Evolutionary conservation across 2,113 vertebrate species (phyloP), one percentile per base, ranked within the genome.

Genomic region (Embiotoca jacksoni): DNA sequence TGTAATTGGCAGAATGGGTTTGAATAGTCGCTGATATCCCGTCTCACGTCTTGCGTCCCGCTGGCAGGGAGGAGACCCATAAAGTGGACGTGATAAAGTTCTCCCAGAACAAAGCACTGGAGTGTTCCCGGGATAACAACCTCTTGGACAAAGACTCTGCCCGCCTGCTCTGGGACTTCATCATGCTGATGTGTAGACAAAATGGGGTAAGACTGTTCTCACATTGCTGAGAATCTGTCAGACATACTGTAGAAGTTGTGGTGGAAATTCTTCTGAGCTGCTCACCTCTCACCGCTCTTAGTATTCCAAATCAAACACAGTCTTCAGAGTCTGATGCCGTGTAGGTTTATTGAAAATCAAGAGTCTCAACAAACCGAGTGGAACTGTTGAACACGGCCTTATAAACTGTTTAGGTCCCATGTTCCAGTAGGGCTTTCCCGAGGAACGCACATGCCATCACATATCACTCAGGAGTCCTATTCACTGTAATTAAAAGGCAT

Each of bases 1-100:
- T 44, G 13, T 13, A 39, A 59, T 13, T 41, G n/a, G 13, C 11
- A 52, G 8, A 5, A 10, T 32, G 13, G 30, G 6, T 56, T 46
- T 52, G 2, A 41, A 4, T 3, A 23, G 44, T 31, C 31, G 37
- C 11, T 41, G 10, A 56, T 35, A 13, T 65, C 16, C 2, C 11
- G 14, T 66, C 10, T 50, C 16, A 54, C 36, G 15, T 76, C 5
- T 65, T n/a, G 6, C 72, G 35, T 49, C 7, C 39, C n/a, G n/a
- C 23, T 23, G 4, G 79, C 87, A 99, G 98, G 78, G 96, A 97
- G 71, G 98, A 99, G 65, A 99, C 98, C 33, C 98, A 99, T 83
- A 99, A 99, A 92, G 97, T 99, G 83, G 98, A 99, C 7, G 98
- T 99, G 46, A 99, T 99, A 75, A 99, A 98, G 85, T 99, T 98